Evolutionary conservation across 2,888 invertebrate species (phyloP).

Genomic region (Carpatolechia fugitivella): DNA sequence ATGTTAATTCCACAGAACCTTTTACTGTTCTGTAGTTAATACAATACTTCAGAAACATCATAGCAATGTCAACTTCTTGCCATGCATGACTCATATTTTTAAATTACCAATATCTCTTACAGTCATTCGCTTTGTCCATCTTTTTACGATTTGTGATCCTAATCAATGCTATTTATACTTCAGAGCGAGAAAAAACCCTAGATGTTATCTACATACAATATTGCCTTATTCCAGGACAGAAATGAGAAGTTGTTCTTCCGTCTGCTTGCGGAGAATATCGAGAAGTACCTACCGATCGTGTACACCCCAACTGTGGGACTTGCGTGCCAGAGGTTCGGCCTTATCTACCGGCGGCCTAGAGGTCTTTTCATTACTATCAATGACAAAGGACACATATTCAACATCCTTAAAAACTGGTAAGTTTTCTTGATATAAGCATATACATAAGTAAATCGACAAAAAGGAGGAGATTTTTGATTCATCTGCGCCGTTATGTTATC

Average conservation of each 20-base stretch:
- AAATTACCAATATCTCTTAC: too few species aligned
- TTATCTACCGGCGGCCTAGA: conserved; percentile 95
- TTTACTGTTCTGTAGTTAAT: too few species aligned
- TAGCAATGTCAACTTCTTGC: not conserved
- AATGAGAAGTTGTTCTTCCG: conserved; percentile 98
- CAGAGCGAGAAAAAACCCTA: too few species aligned
- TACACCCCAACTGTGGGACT: conserved; percentile 99
- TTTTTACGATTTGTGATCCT: too few species aligned
- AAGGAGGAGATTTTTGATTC: too few species aligned
- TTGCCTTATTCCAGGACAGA: conserved; percentile 85
- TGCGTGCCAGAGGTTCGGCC: conserved; percentile 98
- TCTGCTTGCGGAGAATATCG: conserved; percentile 93
- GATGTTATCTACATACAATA: conserved; percentile 35
- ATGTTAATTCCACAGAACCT: too few species aligned
- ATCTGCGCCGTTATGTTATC: too few species aligned
- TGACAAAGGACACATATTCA: conserved; percentile 94
- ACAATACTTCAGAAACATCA: not conserved
- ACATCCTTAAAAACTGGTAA: conserved; percentile 95
- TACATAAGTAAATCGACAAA: not conserved
- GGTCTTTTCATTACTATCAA: conserved; percentile 98
- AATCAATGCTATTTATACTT: too few species aligned
- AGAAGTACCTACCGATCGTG: conserved; percentile 97
- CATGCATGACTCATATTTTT: not conserved
- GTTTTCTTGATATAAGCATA: conserved; percentile 30
- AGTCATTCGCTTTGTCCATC: too few species aligned